Evolutionary conservation across 1,140 invertebrate species (phyloP), one percentile per base, ranked within the genome.

Genomic region (Physella acuta): DNA sequence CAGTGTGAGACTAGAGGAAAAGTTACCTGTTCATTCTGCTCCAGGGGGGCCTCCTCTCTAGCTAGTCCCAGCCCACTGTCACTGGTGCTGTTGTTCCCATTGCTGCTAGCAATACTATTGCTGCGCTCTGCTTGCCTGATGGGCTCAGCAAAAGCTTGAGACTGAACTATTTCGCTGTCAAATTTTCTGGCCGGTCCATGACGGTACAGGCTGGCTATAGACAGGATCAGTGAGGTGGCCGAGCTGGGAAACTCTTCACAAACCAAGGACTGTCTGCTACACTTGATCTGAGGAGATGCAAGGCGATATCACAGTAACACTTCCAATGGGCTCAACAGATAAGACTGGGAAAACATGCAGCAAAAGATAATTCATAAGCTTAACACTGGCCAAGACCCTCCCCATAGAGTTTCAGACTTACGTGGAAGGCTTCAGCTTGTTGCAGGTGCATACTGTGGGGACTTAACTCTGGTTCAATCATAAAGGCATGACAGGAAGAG

Each of bases 401-500:
- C n/a, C n/a, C n/a, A n/a, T n/a, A n/a, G n/a, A n/a, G n/a, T n/a
- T n/a, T n/a, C n/a, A 36, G 24, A 44, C 26, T 17, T 51, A 68
- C 66, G 37, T 68, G 66, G 33, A 68, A 68, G 14, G 49, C 31
- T 30, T 68, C 55, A 31, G 66, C 66, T 16, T 68, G 56, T 20
- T 59, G 56, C 20, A 60, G 4, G 36, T 68, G 66, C 0, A 39
- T 37, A 68, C 36, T 60, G 56, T 96, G 81, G 52, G 84, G 78
- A 0, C 90, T 89, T 51, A 94, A 85, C 79, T 93, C 91, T 0
- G 92, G 90, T 79, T 97, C 93, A 20, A 96, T 92, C 71, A 93
- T 94, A 82, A 98, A 98, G 0, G 97, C 93, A 84, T 98, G 95
- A 81, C 95, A 97, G 49, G 94, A 95, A 79, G 93, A 93, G 17